Evolutionary conservation across 2,113 vertebrate genomes (phyloP).

Genomic region (Panurus biarmicus): DNA sequence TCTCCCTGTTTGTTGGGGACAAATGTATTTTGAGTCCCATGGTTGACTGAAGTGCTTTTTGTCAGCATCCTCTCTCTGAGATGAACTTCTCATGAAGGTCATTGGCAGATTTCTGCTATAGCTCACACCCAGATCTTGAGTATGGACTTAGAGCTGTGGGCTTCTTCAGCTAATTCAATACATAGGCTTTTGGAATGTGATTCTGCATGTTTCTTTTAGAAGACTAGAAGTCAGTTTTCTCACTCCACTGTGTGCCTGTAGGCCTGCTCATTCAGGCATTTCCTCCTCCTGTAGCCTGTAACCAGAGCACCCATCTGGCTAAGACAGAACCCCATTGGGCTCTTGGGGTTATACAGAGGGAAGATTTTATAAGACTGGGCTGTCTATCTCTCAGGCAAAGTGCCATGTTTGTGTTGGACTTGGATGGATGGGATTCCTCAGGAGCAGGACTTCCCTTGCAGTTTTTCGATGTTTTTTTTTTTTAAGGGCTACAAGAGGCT

Average conservation of each 20-base stretch:
- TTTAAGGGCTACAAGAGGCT: background rate
- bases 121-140: background rate
- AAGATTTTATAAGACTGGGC: background rate
- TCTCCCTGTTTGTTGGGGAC: background rate
- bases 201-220: background rate
- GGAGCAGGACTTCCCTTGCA: background rate
- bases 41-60: background rate
- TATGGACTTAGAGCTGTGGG: background rate
- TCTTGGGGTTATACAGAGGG: background rate
- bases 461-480: background rate
- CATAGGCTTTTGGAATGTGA: background rate
- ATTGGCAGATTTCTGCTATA: rapidly evolving
- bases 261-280: background rate
- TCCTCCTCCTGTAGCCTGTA: background rate
- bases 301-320: background rate
- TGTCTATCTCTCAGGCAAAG: background rate
- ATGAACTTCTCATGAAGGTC: background rate
- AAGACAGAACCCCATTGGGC: background rate
- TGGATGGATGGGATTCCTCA: background rate
- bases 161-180: background rate
- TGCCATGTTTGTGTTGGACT: background rate
- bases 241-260: background rate
- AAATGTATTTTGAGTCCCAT: background rate
- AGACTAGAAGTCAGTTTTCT: background rate
- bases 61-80: background rate